Percentiles rank a stretch among this genome's conserved stretches.
Evolutionary conservation across 2,888 invertebrate species (phyloP).

Genomic region (Gymnoscelis rufifasciata): DNA sequence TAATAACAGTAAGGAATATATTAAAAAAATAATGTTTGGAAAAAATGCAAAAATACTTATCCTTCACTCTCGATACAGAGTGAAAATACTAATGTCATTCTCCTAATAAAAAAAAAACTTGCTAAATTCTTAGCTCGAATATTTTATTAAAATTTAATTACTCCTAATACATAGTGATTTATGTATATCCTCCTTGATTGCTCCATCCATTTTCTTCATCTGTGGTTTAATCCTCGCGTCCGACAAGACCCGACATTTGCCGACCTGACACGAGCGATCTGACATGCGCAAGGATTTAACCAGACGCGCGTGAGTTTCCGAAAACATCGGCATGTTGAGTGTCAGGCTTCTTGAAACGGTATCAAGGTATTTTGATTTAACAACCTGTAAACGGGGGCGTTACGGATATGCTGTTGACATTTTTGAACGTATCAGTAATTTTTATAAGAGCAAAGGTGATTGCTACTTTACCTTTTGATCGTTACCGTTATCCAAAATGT

Average conservation of each 20-base stretch:
- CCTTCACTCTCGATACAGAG: no score
- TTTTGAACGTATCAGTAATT: not conserved
- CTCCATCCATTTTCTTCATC: conserved; percentile 3
- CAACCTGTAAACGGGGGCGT: conserved; percentile 24
- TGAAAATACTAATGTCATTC: no score
- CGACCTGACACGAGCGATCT: conserved; percentile 25
- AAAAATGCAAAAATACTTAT: no score
- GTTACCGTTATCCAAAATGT: no score
- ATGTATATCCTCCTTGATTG: not conserved
- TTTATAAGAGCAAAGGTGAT: no score
- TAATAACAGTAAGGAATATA: no score
- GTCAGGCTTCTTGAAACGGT: conserved; percentile 9
- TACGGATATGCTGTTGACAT: conserved; percentile 10
- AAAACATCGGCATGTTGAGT: conserved; percentile 31
- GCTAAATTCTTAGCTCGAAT: no score
- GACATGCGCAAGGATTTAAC: conserved; percentile 49
- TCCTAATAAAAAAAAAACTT: no score
- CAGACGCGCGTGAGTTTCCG: conserved; percentile 43
- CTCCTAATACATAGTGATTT: not conserved
- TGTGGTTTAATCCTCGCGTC: conserved; percentile 20
- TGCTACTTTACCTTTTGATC: no score
- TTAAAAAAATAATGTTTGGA: no score
- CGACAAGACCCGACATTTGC: conserved; percentile 23
- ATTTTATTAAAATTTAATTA: no score
- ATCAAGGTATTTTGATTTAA: conserved; percentile 28